Evolutionary conservation across 2,888 invertebrate genomes (phyloP), one percentile per base, ranked within the genome.

Genomic region (Stomorhina lunata): DNA sequence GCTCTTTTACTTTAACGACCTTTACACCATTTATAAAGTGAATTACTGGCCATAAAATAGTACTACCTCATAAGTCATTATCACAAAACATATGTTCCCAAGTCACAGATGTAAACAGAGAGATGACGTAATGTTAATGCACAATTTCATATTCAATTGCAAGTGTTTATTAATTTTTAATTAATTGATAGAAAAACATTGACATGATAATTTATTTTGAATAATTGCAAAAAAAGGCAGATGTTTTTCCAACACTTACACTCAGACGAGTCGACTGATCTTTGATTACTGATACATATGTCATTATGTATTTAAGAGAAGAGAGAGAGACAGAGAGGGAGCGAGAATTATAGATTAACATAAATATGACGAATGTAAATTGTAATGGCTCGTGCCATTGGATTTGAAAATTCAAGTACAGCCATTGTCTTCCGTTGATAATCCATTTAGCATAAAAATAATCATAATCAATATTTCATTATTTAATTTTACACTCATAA

Each of bases 101-200:
- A 37, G 79, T 63, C 76, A 63, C 75, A 69, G 40, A 25, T 40
- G n/a, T 17, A 43, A 17, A 43, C 48, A 75, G 55, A 68, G 27
- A 53, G 48, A 78, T 84, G 77, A 84, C 83, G 75, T 81, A 81
- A 81, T 79, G 69, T 65, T 50, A 69, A 59, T 57, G 69, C 69
- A 75, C 34, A 75, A 69, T 79, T 79, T 61, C 69, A 82, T 75
- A 69, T 78, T 63, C 81, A 76, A 77, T 72, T 81, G 78, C 78
- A 75, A 75, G 53, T 79, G 79, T 65, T 77, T 69, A 71, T 77
- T 75, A 69, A 57, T 75, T 72, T 77, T 71, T 55, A 75, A 75
- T 82, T 76, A 79, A 82, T 71, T 79, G 71, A 66, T 71, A 53
- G 48, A 65, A 53, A 65, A 79, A 76, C 82, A 82, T 82, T 82